Evolutionary conservation across 2,113 vertebrate genomes (phyloP), one percentile per base, ranked within the genome.

Genomic region (Oryzias celebensis): DNA sequence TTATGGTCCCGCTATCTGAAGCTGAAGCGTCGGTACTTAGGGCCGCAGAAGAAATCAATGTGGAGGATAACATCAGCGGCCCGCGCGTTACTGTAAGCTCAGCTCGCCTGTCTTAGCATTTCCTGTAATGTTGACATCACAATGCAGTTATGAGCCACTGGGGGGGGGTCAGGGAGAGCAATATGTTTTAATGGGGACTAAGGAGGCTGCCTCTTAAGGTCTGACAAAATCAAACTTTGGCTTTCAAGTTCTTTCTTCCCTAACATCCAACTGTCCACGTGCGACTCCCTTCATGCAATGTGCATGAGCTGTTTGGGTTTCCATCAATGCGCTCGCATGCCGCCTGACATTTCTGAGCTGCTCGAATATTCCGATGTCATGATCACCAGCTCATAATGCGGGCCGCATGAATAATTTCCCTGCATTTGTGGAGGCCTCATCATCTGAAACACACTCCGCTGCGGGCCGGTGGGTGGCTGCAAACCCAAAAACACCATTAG

Each of bases 401-500:
- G 77, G 50, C 71, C 23, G 66, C 85, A 90, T 91, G 75, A 89
- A 92, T 91, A 86, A 91, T 90, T 87, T 85, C 83, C 55, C 24
- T 54, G 70, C 85, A 90, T 89, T 67, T 75, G 81, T 56, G 62
- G 67, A 87, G 71, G 73, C 67, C 83, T 68, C 81, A 90, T 90
- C 83, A 83, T 89, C 78, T 77, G 71, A 87, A 91, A 88, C 86
- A 89, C 88, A 86, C 68, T 78, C 84, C 85, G 87, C 87, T 90
- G 85, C 58, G 74, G 75, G 75, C 83, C 84, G 68, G 83, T 51
- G 53, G 79, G 76, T 82, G 71, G 87, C 85, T 83, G 86, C 85
- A 90, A 92, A 96, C 96, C 93, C 90, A 93, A 93, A 96, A 96
- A 94, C 89, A 90, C 92, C 95, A 97, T 98, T 97, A 96, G 93